These are phyloP conservation scores for Aphelinus atriplicis DNA, from an alignment of 1,140 invertebrate genomes.

Conservation along the genomic window DNA sequence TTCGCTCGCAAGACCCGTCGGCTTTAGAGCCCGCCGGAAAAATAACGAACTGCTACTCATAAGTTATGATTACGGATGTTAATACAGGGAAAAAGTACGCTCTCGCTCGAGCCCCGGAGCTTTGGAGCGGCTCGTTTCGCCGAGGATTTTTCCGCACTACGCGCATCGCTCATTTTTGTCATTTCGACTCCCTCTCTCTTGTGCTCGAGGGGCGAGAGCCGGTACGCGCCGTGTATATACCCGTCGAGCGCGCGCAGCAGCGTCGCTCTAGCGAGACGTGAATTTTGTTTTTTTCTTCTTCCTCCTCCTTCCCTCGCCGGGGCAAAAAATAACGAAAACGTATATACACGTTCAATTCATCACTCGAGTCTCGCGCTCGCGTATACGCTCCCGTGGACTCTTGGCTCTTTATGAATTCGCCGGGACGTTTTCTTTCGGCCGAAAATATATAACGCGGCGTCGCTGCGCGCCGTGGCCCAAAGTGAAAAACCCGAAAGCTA, in stretches of 20 bases:
- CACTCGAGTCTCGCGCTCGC: neutral
- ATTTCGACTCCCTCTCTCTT: conserved; percentile 21
- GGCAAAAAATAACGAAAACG: conserved; percentile 20
- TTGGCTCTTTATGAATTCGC: neutral
- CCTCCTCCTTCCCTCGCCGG: neutral
- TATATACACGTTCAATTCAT: conserved; percentile 2
- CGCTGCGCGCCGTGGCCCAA: neutral
- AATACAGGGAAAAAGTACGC: too few relatives aligned
- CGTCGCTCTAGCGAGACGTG: neutral
- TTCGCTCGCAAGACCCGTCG: too few relatives aligned
- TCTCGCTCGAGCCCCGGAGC: too few relatives aligned
- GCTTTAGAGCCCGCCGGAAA: too few relatives aligned
- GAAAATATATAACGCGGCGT: neutral
- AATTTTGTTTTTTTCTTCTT: neutral
- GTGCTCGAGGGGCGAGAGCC: neutral
- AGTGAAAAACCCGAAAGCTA: neutral
- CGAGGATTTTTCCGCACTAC: conserved; percentile 11
- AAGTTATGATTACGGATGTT: too few relatives aligned
- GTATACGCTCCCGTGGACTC: too few relatives aligned
- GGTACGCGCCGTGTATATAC: neutral
- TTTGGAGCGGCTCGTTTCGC: neutral
- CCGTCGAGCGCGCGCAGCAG: neutral
- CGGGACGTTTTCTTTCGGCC: neutral
- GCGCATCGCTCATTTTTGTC: conserved; percentile 30
- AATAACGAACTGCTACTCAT: too few relatives aligned